Conservation (phyloP, 1,140 invertebrate species). For the Dendroctonus valens region DNA sequence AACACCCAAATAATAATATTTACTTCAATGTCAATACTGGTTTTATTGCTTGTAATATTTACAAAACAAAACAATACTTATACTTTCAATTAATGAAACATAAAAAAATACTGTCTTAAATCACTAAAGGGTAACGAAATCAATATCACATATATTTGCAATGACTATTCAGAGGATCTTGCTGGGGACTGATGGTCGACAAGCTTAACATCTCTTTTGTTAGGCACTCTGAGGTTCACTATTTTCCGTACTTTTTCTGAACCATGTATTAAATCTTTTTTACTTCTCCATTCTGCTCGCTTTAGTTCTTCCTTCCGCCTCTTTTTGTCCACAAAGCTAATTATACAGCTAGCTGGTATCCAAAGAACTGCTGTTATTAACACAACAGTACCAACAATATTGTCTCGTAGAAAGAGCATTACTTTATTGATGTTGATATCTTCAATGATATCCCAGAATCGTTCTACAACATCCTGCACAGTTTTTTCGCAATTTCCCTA, state of each 20-base stretch:
- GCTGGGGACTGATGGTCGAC: slow-evolving; percentile 10
- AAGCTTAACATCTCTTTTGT: slow-evolving; percentile 6
- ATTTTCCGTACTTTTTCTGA: slow-evolving; percentile 58
- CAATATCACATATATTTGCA: slow-evolving; percentile 26
- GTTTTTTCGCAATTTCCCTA: slow-evolving; percentile 92
- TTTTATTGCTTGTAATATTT: slow-evolving; percentile 1
- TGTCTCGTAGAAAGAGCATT: slow-evolving; percentile 80
- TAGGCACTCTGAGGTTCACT: slow-evolving; percentile 55
- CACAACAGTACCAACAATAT: slow-evolving; percentile 88
- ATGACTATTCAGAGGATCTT: slow-evolving; percentile 19
- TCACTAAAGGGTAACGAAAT: slow-evolving; percentile 20
- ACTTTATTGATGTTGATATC: slow-evolving; percentile 94
- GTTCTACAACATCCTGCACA: slow-evolving; percentile 90
- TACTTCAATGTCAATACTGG: slow-evolving; percentile 7
- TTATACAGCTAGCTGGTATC: slow-evolving; percentile 84
- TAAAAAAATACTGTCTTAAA: slow-evolving; percentile 19
- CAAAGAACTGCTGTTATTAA: slow-evolving; percentile 86
- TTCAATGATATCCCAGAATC: slow-evolving; percentile 96
- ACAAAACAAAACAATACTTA: background rate
- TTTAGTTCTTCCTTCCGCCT: slow-evolving; percentile 44
- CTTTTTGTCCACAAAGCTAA: slow-evolving; percentile 75
- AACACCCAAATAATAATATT: background rate
- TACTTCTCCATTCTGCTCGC: slow-evolving; percentile 44
- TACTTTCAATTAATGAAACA: slow-evolving; percentile 1
- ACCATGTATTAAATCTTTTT: slow-evolving; percentile 61